Evolutionary conservation across 2,888 invertebrate genomes (phyloP).

Genomic region (Drosophila subsilvestris): DNA sequence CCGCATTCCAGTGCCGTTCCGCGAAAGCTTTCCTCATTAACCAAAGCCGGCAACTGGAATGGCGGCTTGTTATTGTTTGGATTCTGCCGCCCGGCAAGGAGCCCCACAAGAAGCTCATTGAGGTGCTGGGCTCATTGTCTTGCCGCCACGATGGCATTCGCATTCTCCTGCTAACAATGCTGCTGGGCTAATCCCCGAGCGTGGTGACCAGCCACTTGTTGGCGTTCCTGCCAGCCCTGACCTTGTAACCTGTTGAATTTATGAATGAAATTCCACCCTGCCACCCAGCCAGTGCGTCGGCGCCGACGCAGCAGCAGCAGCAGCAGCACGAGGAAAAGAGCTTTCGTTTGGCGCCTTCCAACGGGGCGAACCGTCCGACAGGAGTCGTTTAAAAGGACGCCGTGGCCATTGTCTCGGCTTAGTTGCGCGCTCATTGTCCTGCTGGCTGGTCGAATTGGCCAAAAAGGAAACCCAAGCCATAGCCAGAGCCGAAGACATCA

Average conservation of each 20-base stretch:
- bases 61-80: slow-evolving; percentile 47
- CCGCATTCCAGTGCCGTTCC: slow-evolving; percentile 48
- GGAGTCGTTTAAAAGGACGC: slow-evolving; percentile 55
- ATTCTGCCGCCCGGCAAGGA: slow-evolving; percentile 3
- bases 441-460: slow-evolving; percentile 28
- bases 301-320: slow-evolving; percentile 8
- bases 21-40: slow-evolving; percentile 52
- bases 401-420: slow-evolving; percentile 58
- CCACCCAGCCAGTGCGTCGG: slow-evolving; percentile 19
- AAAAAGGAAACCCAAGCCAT: neutral
- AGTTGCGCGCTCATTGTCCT: slow-evolving; percentile 69
- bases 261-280: slow-evolving; percentile 53
- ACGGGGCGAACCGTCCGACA: slow-evolving; percentile 37
- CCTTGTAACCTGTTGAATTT: slow-evolving; percentile 62
- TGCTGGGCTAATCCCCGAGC: slow-evolving; percentile 27
- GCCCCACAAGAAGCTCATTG: neutral
- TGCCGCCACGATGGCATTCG: neutral
- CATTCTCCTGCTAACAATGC: slow-evolving; percentile 5
- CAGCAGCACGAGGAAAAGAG: slow-evolving; percentile 40
- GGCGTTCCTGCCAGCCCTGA: slow-evolving; percentile 47
- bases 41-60: slow-evolving; percentile 45
- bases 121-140: slow-evolving; percentile 12
- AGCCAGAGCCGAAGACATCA: slow-evolving; percentile 5
- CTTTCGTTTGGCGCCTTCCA: slow-evolving; percentile 73
- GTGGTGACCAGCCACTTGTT: slow-evolving; percentile 55